Evolutionary conservation across 2,113 vertebrate genomes (phyloP).

Genomic region (Chelonoidis abingdonii): DNA sequence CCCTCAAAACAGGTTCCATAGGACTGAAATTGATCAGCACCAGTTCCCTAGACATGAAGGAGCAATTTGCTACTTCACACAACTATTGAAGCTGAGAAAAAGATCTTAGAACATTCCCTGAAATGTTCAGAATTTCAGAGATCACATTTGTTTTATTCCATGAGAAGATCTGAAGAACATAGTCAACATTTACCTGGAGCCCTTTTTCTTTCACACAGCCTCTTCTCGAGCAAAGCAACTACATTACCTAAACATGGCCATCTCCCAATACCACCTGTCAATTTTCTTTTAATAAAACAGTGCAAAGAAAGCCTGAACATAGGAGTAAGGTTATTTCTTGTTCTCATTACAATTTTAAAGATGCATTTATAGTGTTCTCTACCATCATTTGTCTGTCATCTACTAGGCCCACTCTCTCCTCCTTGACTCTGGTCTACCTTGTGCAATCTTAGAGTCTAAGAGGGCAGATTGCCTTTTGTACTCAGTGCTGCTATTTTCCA

Average conservation of each 20-base stretch:
- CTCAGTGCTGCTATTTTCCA: background rate
- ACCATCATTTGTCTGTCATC: background rate
- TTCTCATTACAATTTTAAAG: background rate
- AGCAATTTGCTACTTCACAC: background rate
- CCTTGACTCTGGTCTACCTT: background rate
- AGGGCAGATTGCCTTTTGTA: background rate
- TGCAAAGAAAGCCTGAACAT: slow-evolving; percentile 44
- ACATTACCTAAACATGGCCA: slow-evolving; percentile 45
- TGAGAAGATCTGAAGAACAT: background rate
- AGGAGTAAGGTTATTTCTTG: background rate
- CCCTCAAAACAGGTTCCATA: background rate
- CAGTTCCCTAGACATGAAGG: background rate
- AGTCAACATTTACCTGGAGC: background rate
- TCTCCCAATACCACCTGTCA: slow-evolving; percentile 17
- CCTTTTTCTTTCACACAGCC: slow-evolving; percentile 60
- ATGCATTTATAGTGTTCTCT: background rate
- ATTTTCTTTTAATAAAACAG: slow-evolving; percentile 39
- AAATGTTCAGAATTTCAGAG: slow-evolving; percentile 7
- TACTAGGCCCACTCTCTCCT: background rate
- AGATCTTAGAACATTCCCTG: background rate
- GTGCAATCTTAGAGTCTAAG: background rate
- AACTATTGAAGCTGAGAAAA: background rate
- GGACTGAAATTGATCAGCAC: slow-evolving; percentile 24
- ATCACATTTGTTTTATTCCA: background rate
- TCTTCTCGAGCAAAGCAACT: slow-evolving; percentile 40